phyloP scores from a whole-genome alignment of 2,113 vertebrate genomes.

The Isurus oxyrinchus region DNA sequence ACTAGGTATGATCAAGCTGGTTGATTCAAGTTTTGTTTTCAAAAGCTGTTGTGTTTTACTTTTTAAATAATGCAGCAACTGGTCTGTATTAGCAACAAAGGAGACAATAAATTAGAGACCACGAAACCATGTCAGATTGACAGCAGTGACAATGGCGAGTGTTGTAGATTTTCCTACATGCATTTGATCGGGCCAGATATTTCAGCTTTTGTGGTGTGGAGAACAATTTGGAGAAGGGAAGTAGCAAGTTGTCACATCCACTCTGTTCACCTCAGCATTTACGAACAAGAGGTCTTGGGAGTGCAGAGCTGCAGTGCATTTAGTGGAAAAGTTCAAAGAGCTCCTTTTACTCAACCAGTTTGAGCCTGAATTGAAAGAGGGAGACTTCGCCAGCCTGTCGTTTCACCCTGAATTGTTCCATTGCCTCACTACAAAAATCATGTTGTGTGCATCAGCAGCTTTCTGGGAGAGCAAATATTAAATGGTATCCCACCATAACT shows the following conservation, averaged over 20 bases:
- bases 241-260: not conserved
- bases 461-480: not conserved
- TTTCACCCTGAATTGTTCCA: not conserved
- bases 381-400: not conserved
- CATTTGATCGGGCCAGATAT: not conserved
- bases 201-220: not conserved
- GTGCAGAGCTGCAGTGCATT: not conserved
- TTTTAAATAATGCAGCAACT: no score
- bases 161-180: not conserved
- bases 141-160: not conserved
- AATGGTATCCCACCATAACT: not conserved
- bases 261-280: not conserved
- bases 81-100: not conserved
- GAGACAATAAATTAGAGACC: not conserved
- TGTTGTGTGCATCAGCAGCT: not conserved
- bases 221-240: not conserved
- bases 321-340: not conserved
- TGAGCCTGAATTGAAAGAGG: not conserved
- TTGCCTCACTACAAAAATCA: not conserved
- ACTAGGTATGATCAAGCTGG: no score
- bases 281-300: not conserved
- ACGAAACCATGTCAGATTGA: not conserved
- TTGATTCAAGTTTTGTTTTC: no score
- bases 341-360: not conserved
- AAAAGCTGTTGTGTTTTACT: no score